These are phyloP conservation scores for Epinotia brunnichana DNA, from an alignment of 2,888 invertebrate species.

Conservation along the genomic window DNA sequence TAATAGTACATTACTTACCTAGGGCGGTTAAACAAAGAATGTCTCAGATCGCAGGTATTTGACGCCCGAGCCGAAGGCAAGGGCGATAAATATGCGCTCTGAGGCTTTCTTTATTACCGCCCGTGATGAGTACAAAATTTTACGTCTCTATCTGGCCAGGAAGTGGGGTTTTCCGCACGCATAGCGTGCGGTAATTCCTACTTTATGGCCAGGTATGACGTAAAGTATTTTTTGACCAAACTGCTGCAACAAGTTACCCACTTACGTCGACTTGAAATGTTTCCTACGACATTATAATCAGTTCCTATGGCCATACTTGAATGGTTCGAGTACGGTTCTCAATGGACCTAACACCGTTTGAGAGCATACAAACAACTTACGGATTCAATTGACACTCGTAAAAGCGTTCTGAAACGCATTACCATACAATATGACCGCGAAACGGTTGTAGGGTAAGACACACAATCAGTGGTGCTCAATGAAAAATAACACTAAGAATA, in stretches of 20 bases:
- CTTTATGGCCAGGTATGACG: no score
- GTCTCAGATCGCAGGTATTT: no score
- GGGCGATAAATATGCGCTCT: no score
- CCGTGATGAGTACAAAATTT: no score
- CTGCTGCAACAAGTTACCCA: conserved; percentile 1
- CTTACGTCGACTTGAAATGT: conserved; percentile 4
- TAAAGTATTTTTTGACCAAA: background rate
- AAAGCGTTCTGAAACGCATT: conserved; percentile 41
- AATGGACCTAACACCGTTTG: conserved; percentile 34
- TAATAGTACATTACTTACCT: no score
- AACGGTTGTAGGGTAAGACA: conserved; percentile 50
- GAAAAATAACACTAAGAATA: background rate
- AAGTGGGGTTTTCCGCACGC: no score
- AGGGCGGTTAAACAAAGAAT: no score
- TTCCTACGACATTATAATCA: conserved; percentile 32
- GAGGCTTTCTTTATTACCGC: no score
- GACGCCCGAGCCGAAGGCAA: no score
- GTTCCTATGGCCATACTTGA: conserved; percentile 31
- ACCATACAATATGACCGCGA: conserved; percentile 49
- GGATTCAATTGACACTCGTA: conserved; percentile 43
- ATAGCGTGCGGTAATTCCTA: no score
- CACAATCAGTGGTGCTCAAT: background rate
- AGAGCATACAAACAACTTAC: conserved; percentile 38
- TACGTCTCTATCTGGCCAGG: no score
- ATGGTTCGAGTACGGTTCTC: conserved; percentile 24